Conservation (phyloP, 2,888 invertebrate species). For the Ashinkailepas kermadecensis region DNA sequence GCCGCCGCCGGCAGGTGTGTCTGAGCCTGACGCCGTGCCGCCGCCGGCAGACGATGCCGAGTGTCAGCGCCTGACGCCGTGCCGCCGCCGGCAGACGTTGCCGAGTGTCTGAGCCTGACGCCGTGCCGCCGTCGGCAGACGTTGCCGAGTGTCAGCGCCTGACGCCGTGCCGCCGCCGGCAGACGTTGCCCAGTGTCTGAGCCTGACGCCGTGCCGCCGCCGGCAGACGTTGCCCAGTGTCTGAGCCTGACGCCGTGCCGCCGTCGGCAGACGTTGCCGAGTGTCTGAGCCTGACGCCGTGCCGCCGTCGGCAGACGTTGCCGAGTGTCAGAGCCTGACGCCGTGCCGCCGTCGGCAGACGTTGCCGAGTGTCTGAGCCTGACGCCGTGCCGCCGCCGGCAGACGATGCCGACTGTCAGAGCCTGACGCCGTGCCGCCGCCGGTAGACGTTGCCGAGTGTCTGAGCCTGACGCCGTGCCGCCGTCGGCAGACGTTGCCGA, state of each 20-base stretch:
- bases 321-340: not conserved
- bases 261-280: slow-evolving; percentile 63
- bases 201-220: not conserved
- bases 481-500: too few relatives aligned
- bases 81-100: slow-evolving; percentile 53
- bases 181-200: slow-evolving; percentile 46
- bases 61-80: not conserved
- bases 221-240: slow-evolving; percentile 46
- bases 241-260: not conserved
- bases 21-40: too few relatives aligned
- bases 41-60: too few relatives aligned
- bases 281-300: too few relatives aligned
- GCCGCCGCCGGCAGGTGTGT: slow-evolving; percentile 43
- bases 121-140: too few relatives aligned
- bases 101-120: too few relatives aligned
- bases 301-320: too few relatives aligned
- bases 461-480: slow-evolving; percentile 38
- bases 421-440: not conserved
- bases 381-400: too few relatives aligned
- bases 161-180: slow-evolving; percentile 25
- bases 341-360: slow-evolving; percentile 47
- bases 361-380: slow-evolving; percentile 83
- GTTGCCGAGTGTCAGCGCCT: too few relatives aligned
- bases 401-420: too few relatives aligned
- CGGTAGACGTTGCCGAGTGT: slow-evolving; percentile 71